phyloP scores from a whole-genome alignment of 2,797 vertebrate species.

The Microctenopoma lineatum region DNA sequence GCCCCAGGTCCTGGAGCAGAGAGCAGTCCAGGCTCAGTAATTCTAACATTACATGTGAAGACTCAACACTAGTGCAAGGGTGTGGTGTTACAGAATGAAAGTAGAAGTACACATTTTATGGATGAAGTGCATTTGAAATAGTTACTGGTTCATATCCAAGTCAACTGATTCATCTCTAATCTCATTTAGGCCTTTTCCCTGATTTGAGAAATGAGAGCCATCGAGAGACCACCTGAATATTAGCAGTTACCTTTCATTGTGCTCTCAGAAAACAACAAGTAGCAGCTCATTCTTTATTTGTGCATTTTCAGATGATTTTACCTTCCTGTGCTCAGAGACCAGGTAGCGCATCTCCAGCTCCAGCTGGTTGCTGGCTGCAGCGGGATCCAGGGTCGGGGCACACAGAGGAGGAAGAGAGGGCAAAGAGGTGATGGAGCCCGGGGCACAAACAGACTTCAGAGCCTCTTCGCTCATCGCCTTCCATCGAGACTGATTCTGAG shows the following conservation, averaged over 20 bases:
- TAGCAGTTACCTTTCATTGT: not conserved
- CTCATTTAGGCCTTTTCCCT: not conserved
- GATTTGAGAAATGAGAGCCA: not conserved
- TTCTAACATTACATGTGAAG: not conserved
- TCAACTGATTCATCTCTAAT: not conserved
- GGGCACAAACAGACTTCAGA: constrained; percentile 91
- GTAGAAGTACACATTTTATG: too few species aligned
- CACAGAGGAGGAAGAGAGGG: constrained; percentile 90
- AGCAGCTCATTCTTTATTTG: not conserved
- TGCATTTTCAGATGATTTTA: constrained; percentile 62
- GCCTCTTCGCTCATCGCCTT: constrained; percentile 97
- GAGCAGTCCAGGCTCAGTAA: not conserved
- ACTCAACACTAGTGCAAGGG: not conserved
- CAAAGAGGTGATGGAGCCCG: constrained; percentile 86
- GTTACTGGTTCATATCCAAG: too few species aligned
- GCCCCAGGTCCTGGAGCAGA: constrained; percentile 87
- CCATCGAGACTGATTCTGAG: constrained; percentile 90
- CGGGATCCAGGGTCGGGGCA: constrained; percentile 85
- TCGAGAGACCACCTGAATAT: not conserved
- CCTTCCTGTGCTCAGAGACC: constrained; percentile 94
- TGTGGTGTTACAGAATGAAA: too few species aligned
- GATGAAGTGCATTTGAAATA: too few species aligned
- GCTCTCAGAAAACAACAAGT: not conserved
- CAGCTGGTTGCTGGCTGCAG: constrained; percentile 89
- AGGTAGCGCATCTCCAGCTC: constrained; percentile 92